Evolutionary conservation across 1,140 invertebrate species (phyloP).

Genomic region (Leguminivora glycinivorella): DNA sequence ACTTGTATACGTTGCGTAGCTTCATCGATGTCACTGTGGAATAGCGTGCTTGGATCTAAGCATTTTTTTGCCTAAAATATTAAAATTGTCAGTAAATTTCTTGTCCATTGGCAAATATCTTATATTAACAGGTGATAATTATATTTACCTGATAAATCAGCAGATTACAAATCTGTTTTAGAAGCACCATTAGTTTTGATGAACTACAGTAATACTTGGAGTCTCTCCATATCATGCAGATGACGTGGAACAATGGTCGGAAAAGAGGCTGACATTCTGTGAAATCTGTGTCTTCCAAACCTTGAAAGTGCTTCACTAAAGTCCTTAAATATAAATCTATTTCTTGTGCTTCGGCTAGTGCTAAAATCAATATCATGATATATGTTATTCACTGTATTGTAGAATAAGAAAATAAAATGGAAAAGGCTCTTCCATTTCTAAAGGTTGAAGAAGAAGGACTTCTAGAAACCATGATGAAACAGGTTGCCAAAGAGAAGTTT

Average conservation of each 20-base stretch:
- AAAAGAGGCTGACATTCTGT: constrained; percentile 87
- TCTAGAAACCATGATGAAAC: no score
- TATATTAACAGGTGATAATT: constrained; percentile 15
- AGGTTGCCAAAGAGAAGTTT: no score
- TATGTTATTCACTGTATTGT: no score
- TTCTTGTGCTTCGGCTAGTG: constrained; percentile 93
- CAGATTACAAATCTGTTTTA: constrained; percentile 94
- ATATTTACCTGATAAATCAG: constrained; percentile 87
- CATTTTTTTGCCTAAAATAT: constrained; percentile 86
- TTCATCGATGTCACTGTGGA: constrained; percentile 94
- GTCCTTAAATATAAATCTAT: constrained; percentile 93
- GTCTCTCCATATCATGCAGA: constrained; percentile 94
- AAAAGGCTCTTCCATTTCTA: no score
- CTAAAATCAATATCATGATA: constrained; percentile 62
- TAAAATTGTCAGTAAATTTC: constrained; percentile 29
- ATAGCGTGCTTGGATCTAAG: constrained; percentile 92
- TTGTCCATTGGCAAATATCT: neutral
- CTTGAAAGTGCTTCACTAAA: constrained; percentile 88
- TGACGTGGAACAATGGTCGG: constrained; percentile 88
- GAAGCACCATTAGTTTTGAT: constrained; percentile 91
- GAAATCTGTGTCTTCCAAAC: constrained; percentile 92
- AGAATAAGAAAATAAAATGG: no score
- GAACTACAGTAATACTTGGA: constrained; percentile 94
- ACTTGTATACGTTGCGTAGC: constrained; percentile 88
- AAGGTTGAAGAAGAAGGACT: no score